Base-by-base conservation (phyloP, 2,113 vertebrate genomes). In the Phalacrocorax aristotelis region DNA sequence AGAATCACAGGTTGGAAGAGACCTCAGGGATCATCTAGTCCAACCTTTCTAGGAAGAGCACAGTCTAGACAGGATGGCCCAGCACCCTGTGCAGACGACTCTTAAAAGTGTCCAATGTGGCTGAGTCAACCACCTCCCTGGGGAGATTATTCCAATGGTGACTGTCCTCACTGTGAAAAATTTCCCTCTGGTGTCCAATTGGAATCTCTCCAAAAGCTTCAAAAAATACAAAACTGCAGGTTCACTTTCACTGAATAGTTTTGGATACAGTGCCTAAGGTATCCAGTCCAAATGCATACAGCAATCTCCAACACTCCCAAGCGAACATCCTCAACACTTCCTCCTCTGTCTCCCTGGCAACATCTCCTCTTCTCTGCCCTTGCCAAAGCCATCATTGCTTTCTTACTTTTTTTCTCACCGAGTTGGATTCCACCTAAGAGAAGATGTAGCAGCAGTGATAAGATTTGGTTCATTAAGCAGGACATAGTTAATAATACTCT, bases 261-360 rank as follows among this genome's bases (percentile, higher is more conserved):
- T 95, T 2, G 2, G 55, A 62, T 60, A 51, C 7, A 44, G 17
- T n/a, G 11, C 15, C 72, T 51, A 65, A 80, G 6, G 19, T 71
- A 55, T 14, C 20, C 9, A 0, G 0, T 57, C 27, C 32, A 20
- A 4, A 3, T 21, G 22, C 15, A 25, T 16, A 15, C 25, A 55
- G 9, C 15, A 40, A n/a, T 44, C 20, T 52, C 18, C 51, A 68
- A 14, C 23, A 44, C 3, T 66, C 55, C 36, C 27, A 55, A 42
- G 25, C 49, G 82, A 87, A 85, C 18, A 68, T 26, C 21, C 29
- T 71, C 13, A 64, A 3, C 13, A 13, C 9, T 36, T 85, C 52
- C 42, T 79, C 17, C 32, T 83, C 55, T 84, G 77, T 87, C 51
- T 92, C 94, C 89, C 32, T 95, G 60, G 51, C 89, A 91, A 92